A percentile compares a stretch with the other conserved stretches of the same genome.
These are phyloP conservation scores for Porites evermanni DNA, from an alignment of 92 coral and sea anemone genomes.

Conservation along the genomic window DNA sequence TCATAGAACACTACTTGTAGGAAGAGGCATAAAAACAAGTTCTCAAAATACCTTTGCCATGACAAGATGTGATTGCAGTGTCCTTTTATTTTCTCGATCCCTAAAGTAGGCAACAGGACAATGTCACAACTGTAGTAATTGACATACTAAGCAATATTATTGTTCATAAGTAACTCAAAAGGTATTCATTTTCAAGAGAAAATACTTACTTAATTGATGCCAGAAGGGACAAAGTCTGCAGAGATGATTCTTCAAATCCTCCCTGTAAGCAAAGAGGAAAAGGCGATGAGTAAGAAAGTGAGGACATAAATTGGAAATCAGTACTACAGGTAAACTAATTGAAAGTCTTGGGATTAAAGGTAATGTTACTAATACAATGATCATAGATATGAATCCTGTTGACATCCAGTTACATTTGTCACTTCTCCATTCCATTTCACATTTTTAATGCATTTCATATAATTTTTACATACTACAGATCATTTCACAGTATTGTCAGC, in stretches of 20 bases:
- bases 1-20: not conserved
- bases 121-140: not conserved
- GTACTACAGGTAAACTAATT: too few relatives aligned
- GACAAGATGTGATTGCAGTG: constrained; percentile 88
- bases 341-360: too few relatives aligned
- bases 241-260: constrained; percentile 69
- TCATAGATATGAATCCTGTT: too few relatives aligned
- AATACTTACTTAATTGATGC: constrained; percentile 81
- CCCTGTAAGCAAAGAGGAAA: not conserved
- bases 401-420: too few relatives aligned
- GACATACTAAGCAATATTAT: not conserved
- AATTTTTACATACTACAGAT: too few relatives aligned
- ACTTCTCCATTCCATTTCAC: too few relatives aligned
- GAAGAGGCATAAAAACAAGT: not conserved
- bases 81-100: constrained; percentile 95
- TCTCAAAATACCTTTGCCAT: constrained; percentile 84
- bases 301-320: not conserved
- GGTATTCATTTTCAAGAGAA: not conserved
- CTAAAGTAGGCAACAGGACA: constrained; percentile 44
- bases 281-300: not conserved
- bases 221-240: constrained; percentile 83
- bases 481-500: too few relatives aligned
- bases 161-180: not conserved
- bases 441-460: too few relatives aligned
- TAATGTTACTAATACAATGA: too few relatives aligned